These are phyloP conservation scores for Lepilemur ruficaudatus DNA, from an alignment of 2,797 vertebrate genomes.

Conservation along the genomic window DNA sequence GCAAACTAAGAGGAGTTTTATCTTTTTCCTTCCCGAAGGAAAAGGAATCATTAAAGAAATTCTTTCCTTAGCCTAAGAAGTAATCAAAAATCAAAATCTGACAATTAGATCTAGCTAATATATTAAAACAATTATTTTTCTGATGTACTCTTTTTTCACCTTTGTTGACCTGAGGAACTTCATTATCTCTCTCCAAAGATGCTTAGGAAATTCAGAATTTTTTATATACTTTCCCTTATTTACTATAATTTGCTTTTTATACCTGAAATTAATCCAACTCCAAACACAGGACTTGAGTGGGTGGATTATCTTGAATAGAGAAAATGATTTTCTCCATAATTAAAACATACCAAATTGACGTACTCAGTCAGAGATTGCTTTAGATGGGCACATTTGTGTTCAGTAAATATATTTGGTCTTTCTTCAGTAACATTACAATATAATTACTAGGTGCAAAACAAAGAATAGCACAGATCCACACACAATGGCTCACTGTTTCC, in stretches of 20 bases:
- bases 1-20: background rate
- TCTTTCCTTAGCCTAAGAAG: background rate
- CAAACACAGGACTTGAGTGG: background rate
- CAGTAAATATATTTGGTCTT: background rate
- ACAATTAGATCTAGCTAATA: background rate
- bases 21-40: background rate
- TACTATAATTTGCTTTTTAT: slow-evolving; percentile 31
- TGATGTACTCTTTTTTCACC: background rate
- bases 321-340: slow-evolving; percentile 11
- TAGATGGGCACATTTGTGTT: background rate
- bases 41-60: slow-evolving; percentile 1
- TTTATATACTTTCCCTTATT: background rate
- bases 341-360: background rate
- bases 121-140: background rate
- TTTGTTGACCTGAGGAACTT: background rate
- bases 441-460: slow-evolving; percentile 27
- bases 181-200: slow-evolving; percentile 10
- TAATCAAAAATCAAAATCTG: slow-evolving; percentile 17
- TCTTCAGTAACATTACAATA: background rate
- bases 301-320: background rate
- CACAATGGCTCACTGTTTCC: slow-evolving; percentile 37
- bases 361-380: background rate
- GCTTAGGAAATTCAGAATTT: slow-evolving; percentile 10
- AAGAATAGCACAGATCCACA: background rate
- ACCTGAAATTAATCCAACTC: slow-evolving; percentile 20